phyloP scores from a whole-genome alignment of 2,797 vertebrate genomes.

The Erpetoichthys calabaricus region DNA sequence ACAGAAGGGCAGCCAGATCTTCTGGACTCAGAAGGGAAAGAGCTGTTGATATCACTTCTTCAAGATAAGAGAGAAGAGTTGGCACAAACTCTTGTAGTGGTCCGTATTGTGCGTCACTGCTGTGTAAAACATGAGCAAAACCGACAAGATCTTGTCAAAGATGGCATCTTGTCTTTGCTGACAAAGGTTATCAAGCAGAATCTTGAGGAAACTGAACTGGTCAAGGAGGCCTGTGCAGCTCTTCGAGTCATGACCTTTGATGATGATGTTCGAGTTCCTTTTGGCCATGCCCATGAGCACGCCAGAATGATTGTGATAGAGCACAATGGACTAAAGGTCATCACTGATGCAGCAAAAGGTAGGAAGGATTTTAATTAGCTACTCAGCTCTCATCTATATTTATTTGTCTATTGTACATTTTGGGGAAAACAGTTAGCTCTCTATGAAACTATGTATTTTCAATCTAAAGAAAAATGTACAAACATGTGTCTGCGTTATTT shows the following conservation, averaged over 20 bases:
- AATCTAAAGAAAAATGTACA: no score
- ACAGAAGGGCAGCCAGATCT: constrained; percentile 84
- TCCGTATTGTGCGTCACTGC: constrained; percentile 52
- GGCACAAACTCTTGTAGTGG: constrained; percentile 29
- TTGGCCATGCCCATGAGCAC: constrained; percentile 75
- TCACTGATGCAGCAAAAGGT: constrained; percentile 81
- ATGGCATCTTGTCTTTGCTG: constrained; percentile 53
- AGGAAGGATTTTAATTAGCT: background rate
- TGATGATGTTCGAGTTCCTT: constrained; percentile 80
- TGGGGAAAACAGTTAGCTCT: background rate
- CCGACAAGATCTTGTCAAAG: constrained; percentile 69
- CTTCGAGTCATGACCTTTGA: constrained; percentile 82
- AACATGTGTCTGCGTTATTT: no score
- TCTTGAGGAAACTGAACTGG: constrained; percentile 33
- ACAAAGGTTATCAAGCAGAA: constrained; percentile 45
- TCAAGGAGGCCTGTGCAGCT: constrained; percentile 52
- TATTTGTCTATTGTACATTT: background rate
- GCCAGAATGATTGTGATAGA: constrained; percentile 84
- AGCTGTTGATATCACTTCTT: constrained; percentile 52
- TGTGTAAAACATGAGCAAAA: constrained; percentile 88
- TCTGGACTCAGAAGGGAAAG: constrained; percentile 55
- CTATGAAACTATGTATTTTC: background rate
- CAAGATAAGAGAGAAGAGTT: constrained; percentile 25
- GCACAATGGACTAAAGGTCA: constrained; percentile 65
- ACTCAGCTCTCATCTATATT: background rate